A percentile compares a stretch with the other conserved stretches of the same genome.
These are phyloP conservation scores for Nephotettix cincticeps DNA, from an alignment of 1,140 invertebrate species.

Conservation along the genomic window DNA sequence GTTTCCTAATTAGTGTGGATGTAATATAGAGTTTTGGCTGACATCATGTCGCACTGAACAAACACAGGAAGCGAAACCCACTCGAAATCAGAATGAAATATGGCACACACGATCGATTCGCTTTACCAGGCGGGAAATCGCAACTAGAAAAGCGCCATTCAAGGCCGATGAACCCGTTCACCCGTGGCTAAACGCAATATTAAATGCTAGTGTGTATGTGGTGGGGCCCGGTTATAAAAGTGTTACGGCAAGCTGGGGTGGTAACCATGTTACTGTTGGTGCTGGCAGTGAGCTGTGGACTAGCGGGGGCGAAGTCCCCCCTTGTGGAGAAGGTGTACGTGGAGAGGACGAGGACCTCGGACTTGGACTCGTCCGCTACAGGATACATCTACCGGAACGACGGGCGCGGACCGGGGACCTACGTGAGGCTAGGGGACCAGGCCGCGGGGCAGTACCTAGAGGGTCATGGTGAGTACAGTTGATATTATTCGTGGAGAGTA, in stretches of 20 bases:
- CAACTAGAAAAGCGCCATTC: background rate
- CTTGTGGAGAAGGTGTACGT: constrained; percentile 22
- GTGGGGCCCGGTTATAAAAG: background rate
- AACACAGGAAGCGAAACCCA: background rate
- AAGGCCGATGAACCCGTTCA: background rate
- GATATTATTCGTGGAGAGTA: constrained; percentile 19
- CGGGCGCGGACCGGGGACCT: constrained; percentile 48
- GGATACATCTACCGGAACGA: constrained; percentile 56
- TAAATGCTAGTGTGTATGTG: background rate
- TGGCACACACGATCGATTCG: constrained; percentile 4
- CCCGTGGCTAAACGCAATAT: background rate
- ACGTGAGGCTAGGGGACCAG: constrained; percentile 50
- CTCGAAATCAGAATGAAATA: background rate
- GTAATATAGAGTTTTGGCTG: too few species aligned
- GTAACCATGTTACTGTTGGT: background rate
- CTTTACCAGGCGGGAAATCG: background rate
- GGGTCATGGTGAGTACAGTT: constrained; percentile 15
- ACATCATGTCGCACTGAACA: too few species aligned
- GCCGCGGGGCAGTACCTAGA: constrained; percentile 44
- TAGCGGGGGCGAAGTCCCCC: background rate
- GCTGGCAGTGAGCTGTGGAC: background rate
- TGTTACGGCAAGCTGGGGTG: background rate
- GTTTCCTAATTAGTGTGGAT: too few species aligned
- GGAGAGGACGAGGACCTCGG: constrained; percentile 30
- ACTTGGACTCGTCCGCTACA: constrained; percentile 52